A percentile compares a stretch with the other conserved stretches of the same genome.
These are phyloP conservation scores for Lagodon rhomboides DNA, from an alignment of 2,797 vertebrate genomes.

Conservation along the genomic window DNA sequence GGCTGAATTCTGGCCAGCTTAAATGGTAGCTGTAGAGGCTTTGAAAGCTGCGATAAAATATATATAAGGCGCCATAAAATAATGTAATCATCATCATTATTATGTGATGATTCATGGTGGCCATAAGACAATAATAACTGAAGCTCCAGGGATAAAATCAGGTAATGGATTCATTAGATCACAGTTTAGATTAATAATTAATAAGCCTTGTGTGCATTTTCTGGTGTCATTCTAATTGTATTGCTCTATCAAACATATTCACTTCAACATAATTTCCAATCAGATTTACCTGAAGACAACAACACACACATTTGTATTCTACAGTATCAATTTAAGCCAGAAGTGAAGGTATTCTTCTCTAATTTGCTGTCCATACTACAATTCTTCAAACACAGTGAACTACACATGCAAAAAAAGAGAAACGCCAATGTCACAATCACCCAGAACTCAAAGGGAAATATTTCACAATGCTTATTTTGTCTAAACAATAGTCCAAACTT, in stretches of 20 bases:
- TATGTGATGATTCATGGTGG: conserved; percentile 8
- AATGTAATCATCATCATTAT: not conserved
- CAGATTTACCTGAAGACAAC: not conserved
- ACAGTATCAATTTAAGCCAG: not conserved
- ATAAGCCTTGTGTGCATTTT: not conserved
- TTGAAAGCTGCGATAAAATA: not conserved
- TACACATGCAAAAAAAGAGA: no score
- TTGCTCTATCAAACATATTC: not conserved
- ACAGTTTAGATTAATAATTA: conserved; percentile 15
- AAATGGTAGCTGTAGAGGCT: not conserved
- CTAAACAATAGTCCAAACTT: no score
- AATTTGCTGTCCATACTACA: not conserved
- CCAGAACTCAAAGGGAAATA: not conserved
- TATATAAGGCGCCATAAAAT: not conserved
- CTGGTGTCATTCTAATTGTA: not conserved
- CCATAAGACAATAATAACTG: not conserved
- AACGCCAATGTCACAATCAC: not conserved
- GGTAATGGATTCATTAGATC: conserved; percentile 1
- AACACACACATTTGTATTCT: not conserved
- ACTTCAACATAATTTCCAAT: not conserved
- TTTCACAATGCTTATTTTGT: no score
- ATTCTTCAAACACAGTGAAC: not conserved
- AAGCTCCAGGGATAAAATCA: not conserved
- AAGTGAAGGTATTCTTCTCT: not conserved
- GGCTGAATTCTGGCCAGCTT: conserved; percentile 1